Base-by-base conservation (phyloP, 2,888 invertebrate species). In the Melinaea menophilus region DNA sequence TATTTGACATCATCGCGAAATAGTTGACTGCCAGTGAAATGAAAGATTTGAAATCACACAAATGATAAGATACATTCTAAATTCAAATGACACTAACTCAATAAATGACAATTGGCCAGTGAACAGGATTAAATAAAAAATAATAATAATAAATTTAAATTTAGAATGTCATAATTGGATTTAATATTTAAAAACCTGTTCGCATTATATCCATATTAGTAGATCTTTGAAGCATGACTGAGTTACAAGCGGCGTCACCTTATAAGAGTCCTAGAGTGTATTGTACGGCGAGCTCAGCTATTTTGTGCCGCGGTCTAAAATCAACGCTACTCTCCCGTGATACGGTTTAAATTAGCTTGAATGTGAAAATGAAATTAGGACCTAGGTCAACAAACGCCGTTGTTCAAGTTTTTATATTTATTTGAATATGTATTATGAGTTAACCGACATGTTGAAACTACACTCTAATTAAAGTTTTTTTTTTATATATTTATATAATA, bases 211-310 rank as follows among this genome's bases (percentile, higher is more conserved):
- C 61, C 34, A 54, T 63, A 56, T 59, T 57, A 34, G 61, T 58
- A 33, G 55, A 61, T 64, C 59, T 65, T 67, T 64, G 63, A 69
- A 67, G 71, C 68, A 61, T 66, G 67, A 59, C 67, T 65, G 64
- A 68, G 68, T 68, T 67, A 64, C 64, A 64, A 59, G 62, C 65
- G 62, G 61, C 66, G 66, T 62, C 72, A 69, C 72, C 72, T 72
- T 66, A 64, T 65, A 63, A 71, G 71, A 65, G 67, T 66, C 68
- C 63, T 71, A 67, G 56, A 65, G 56, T 47, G 66, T 66, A 69
- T 71, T 69, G 64, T 67, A 60, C 56, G 63, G 70, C 66, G 37
- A 62, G 60, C 63, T 70, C 68, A 69, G 68, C 70, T 62, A 57
- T 66, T 63, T 48, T 31, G 34, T 33, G 11, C 13, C 7, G 41